phyloP scores from a whole-genome alignment of 2,888 invertebrate species.

The Rhamnusium bicolor region DNA sequence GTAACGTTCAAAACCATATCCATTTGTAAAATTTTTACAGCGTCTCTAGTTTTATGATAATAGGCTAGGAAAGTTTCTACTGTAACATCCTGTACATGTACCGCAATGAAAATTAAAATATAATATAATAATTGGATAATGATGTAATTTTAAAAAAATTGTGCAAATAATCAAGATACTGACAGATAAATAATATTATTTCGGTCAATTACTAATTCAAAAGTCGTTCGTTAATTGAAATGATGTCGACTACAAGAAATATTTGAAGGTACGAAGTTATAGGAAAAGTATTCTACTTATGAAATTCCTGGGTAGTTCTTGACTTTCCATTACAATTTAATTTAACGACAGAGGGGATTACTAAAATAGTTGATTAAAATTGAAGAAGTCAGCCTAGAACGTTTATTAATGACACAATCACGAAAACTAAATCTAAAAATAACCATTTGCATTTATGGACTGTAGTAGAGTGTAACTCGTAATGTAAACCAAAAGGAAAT shows the following conservation, averaged over 20 bases:
- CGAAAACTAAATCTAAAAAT: constrained; percentile 12
- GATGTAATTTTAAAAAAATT: too few species aligned
- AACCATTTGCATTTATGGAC: background rate
- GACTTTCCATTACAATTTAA: constrained; percentile 17
- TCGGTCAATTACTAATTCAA: background rate
- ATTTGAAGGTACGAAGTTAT: background rate
- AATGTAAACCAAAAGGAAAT: constrained; percentile 11
- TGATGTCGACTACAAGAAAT: background rate
- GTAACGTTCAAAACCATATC: too few species aligned
- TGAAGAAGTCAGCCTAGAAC: background rate
- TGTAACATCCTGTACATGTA: too few species aligned
- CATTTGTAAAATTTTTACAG: too few species aligned
- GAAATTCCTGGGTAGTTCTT: constrained; percentile 14
- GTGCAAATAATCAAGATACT: background rate
- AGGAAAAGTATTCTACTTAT: constrained; percentile 18
- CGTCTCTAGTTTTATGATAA: too few species aligned
- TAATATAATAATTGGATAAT: too few species aligned
- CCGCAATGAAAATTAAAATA: too few species aligned
- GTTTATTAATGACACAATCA: constrained; percentile 22
- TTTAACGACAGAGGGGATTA: background rate
- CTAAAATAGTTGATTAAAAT: constrained; percentile 25
- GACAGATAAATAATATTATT: background rate
- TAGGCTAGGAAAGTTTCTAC: too few species aligned
- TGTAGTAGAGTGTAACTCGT: background rate
- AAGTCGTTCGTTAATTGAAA: background rate